Percentiles rank a stretch among this genome's conserved stretches.
phyloP scores from a whole-genome alignment of 2,888 invertebrate species.

The Nomada hirtipes region DNA sequence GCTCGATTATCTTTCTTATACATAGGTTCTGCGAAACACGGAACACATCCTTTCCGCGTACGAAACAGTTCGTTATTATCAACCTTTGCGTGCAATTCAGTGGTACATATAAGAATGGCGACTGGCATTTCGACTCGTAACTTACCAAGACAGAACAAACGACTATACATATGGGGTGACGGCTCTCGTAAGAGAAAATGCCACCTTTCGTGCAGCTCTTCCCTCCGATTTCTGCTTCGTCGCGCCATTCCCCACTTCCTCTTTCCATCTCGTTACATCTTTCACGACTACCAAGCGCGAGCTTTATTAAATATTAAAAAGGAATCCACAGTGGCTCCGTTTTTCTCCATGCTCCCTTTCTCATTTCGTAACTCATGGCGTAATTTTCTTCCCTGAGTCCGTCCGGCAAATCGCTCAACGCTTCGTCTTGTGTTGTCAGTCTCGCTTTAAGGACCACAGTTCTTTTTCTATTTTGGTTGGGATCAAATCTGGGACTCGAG shows the following conservation, averaged over 20 bases:
- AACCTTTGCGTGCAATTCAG: slow-evolving; percentile 39
- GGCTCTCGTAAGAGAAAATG: slow-evolving; percentile 40
- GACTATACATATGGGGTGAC: slow-evolving; percentile 33
- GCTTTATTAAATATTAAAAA: slow-evolving; percentile 64
- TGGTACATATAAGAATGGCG: not conserved
- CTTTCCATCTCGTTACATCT: slow-evolving; percentile 49
- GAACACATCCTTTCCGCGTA: not conserved
- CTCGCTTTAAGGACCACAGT: not conserved
- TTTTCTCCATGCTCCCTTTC: slow-evolving; percentile 13
- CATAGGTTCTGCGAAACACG: not conserved
- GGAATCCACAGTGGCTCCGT: slow-evolving; percentile 36
- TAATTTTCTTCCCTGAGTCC: slow-evolving; percentile 8
- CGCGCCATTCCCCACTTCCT: not conserved
- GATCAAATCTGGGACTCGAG: too few species aligned
- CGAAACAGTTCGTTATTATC: slow-evolving; percentile 35
- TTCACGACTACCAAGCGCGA: slow-evolving; percentile 41
- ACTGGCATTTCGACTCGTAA: slow-evolving; percentile 39
- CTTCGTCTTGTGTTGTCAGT: not conserved
- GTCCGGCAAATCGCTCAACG: slow-evolving; percentile 26
- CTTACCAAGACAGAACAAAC: slow-evolving; percentile 47
- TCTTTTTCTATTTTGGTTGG: too few species aligned
- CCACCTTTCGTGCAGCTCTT: slow-evolving; percentile 27
- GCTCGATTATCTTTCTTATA: not conserved
- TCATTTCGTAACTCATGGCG: slow-evolving; percentile 10
- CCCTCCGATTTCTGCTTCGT: not conserved